phyloP scores from a whole-genome alignment of 2,113 vertebrate species.

The Danionella cerebrum region DNA sequence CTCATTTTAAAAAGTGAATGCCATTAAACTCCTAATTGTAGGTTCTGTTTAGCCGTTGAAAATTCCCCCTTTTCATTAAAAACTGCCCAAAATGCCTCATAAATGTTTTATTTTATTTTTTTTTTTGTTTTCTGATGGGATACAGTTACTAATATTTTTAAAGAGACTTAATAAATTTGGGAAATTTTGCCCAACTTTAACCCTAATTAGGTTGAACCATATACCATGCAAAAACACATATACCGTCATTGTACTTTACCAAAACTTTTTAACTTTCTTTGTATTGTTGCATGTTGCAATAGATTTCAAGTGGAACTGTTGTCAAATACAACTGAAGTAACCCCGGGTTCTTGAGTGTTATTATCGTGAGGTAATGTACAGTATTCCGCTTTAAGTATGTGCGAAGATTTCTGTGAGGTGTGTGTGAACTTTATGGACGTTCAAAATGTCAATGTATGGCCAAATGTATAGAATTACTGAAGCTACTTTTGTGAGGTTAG shows the following conservation, averaged over 20 bases:
- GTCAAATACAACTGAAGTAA: neutral
- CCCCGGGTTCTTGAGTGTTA: neutral
- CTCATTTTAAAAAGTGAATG: no score
- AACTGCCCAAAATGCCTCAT: no score
- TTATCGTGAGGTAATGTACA: neutral
- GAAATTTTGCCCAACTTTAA: no score
- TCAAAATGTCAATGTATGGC: slow-evolving; percentile 8
- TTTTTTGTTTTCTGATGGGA: no score
- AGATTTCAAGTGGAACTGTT: neutral
- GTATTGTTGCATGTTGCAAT: slow-evolving; percentile 2
- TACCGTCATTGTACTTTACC: neutral
- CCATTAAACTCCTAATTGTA: no score
- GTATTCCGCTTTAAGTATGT: neutral
- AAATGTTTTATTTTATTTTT: no score
- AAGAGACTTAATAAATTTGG: no score
- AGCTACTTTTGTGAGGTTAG: neutral
- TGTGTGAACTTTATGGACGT: neutral
- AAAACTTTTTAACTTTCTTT: neutral
- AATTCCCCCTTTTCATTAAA: no score
- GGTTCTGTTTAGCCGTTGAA: no score
- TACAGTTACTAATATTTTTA: no score
- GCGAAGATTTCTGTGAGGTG: neutral
- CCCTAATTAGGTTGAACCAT: no score
- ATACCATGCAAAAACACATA: neutral
- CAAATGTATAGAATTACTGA: slow-evolving; percentile 13